Base-by-base conservation (phyloP, 2,113 vertebrate species). In the Anser cygnoides region DNA sequence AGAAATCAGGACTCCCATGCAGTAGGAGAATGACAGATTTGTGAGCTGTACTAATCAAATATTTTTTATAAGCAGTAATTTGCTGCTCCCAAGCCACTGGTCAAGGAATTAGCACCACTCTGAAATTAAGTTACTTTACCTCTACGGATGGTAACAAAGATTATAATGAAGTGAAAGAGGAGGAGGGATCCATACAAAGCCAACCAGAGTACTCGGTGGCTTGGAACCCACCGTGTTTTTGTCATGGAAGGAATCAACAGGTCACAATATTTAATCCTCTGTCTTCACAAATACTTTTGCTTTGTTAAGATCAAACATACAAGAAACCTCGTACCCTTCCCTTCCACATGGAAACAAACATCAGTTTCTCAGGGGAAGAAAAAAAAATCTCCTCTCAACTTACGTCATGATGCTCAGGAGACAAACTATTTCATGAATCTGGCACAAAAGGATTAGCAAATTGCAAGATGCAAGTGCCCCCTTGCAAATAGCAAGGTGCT, bases 71-170 rank as follows among this genome's bases (percentile, higher is more conserved):
- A 73, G 25, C 35, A 88, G 58, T 52, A 84, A 89, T 86, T 75
- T 93, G 74, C 57, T 92, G 66, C 78, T 92, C 73, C 65, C 81
- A 77, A 91, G 41, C n/a, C 37, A 62, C 74, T 37, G 33, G 71
- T 93, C n/a, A 81, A 70, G 29, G 33, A 33, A 95, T 93, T 61
- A 84, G 46, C 61, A 78, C 20, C 61, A 68, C 68, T 74, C 68
- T 57, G 68, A 95, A 86, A 93, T 70, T 31, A 86, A 92, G 68
- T 94, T 73, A 55, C 33, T 79, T 87, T 54, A 92, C 58, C 55
- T 87, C 33, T 35, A 78, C 21, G 86, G 76, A 31, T 71, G 43
- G 44, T 44, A 70, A 61, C 55, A 93, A 68, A 84, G 63, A 83
- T 68, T 67, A 52, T 19, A 77, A 44, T 13, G 23, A 59, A 83